Conservation (phyloP, 2,888 invertebrate species). For the Melolontha melolontha region DNA sequence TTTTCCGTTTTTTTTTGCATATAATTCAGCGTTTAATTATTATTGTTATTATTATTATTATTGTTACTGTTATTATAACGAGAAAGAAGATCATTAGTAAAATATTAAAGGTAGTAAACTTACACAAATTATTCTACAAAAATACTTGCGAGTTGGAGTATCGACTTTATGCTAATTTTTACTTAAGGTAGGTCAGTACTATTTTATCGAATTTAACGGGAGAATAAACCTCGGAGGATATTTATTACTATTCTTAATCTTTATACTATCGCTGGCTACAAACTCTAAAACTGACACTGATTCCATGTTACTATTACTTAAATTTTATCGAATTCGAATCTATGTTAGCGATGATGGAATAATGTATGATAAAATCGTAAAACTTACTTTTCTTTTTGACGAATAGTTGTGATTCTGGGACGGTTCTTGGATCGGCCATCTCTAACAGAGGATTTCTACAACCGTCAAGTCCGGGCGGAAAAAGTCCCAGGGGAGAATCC, state of each 20-base stretch:
- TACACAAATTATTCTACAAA: conserved; percentile 14
- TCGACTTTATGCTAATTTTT: conserved; percentile 34
- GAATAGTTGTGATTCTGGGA: conserved; percentile 75
- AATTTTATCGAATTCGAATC: background rate
- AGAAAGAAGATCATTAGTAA: too few relatives aligned
- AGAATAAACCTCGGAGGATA: conserved; percentile 29
- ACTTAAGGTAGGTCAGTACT: conserved; percentile 29
- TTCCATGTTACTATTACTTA: too few relatives aligned
- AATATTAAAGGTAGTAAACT: too few relatives aligned
- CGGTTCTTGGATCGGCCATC: conserved; percentile 77
- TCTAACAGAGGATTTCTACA: conserved; percentile 81
- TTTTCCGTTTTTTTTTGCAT: too few relatives aligned
- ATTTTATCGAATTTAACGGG: conserved; percentile 29
- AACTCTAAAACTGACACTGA: too few relatives aligned
- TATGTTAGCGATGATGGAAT: too few relatives aligned
- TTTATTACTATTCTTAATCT: conserved; percentile 28
- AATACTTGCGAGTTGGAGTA: conserved; percentile 21
- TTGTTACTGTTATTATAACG: too few relatives aligned
- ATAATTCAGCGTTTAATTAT: too few relatives aligned
- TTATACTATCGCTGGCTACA: conserved; percentile 26
- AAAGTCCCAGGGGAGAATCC: conserved; percentile 80
- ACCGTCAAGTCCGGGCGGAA: conserved; percentile 82
- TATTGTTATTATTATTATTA: too few relatives aligned
- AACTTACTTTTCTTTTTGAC: conserved; percentile 85
- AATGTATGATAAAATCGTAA: background rate